Percentiles rank a stretch among this genome's conserved stretches.
Evolutionary conservation across 2,888 invertebrate species (phyloP).

Genomic region (Noctua comes): DNA sequence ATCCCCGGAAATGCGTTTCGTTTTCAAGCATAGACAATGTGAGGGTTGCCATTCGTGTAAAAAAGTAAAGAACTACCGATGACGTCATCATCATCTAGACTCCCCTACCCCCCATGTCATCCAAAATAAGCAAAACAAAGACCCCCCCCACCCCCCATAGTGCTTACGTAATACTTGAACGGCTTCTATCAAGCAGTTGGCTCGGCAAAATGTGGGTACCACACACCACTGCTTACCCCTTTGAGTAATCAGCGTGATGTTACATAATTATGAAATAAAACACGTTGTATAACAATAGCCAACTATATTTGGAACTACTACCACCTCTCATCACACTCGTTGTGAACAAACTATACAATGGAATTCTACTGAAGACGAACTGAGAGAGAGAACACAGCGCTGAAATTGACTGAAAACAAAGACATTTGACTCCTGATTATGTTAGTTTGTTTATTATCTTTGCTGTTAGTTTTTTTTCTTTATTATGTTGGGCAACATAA

Average conservation of each 20-base stretch:
- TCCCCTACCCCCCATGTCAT: no score
- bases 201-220: background rate
- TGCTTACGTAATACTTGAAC: no score
- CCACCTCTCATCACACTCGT: conserved; percentile 13
- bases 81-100: no score
- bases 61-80: no score
- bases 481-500: no score
- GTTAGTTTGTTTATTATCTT: background rate
- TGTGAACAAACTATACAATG: conserved; percentile 45
- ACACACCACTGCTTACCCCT: background rate
- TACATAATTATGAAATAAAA: conserved; percentile 38
- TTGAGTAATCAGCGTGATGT: background rate
- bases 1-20: no score
- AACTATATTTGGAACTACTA: conserved; percentile 57
- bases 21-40: no score
- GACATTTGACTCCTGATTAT: background rate
- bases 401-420: conserved; percentile 3
- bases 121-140: no score
- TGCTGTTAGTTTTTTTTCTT: no score
- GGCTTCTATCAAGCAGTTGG: no score
- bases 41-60: no score
- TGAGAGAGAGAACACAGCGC: conserved; percentile 40
- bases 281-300: conserved; percentile 48
- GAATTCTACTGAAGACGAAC: conserved; percentile 50
- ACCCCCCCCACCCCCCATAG: no score